These are phyloP conservation scores for Nettapus auritus DNA, from an alignment of 2,113 vertebrate species.

Conservation along the genomic window DNA sequence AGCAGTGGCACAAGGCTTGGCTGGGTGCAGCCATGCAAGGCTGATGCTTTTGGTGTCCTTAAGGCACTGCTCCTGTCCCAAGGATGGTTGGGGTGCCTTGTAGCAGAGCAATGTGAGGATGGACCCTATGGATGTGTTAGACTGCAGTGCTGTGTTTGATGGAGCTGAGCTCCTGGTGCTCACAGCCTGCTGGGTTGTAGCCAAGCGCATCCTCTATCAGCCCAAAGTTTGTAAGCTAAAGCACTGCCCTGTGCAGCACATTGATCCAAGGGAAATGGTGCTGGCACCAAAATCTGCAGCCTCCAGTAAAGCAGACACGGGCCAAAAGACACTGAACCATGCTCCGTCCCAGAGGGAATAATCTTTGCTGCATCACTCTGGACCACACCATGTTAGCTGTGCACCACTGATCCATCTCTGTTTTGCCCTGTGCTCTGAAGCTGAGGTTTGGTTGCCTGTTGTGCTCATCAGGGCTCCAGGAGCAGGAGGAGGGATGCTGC, in stretches of 20 bases:
- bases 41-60: not conserved
- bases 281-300: not conserved
- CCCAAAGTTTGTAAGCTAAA: not conserved
- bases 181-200: not conserved
- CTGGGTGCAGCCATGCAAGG: rapidly evolving
- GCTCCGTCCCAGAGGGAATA: not conserved
- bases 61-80: not conserved
- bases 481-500: not conserved
- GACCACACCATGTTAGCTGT: not conserved
- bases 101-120: rapidly evolving
- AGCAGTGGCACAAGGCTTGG: not conserved
- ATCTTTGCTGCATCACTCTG: not conserved
- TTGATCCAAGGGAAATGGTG: rapidly evolving
- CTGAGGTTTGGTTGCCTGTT: rapidly evolving
- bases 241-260: not conserved
- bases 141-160: not conserved
- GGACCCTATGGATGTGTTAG: not conserved
- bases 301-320: rapidly evolving
- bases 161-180: not conserved
- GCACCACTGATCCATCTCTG: not conserved
- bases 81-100: not conserved
- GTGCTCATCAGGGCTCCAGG: not conserved
- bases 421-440: not conserved
- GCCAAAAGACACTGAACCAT: not conserved
- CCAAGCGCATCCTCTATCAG: not conserved